Evolutionary conservation across 1,140 invertebrate genomes (phyloP).

Genomic region (Drosophila biarmipes): DNA sequence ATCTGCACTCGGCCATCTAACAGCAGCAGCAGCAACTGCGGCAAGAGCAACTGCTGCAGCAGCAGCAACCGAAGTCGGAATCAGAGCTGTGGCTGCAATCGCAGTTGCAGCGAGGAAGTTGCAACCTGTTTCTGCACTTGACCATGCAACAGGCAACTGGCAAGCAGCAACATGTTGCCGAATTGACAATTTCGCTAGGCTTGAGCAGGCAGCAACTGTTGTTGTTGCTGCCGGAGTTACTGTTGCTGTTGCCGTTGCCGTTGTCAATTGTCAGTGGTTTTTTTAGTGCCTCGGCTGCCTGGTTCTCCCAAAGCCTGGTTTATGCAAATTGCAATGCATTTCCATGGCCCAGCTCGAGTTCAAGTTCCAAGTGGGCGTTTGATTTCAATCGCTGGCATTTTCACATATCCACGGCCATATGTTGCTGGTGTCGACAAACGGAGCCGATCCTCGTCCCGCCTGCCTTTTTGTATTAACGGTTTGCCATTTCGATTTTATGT

Average conservation of each 20-base stretch:
- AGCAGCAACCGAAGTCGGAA: constrained; percentile 22
- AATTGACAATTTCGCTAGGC: constrained; percentile 78
- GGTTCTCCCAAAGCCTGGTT: constrained; percentile 54
- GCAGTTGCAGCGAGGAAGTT: constrained; percentile 61
- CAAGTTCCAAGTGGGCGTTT: constrained; percentile 78
- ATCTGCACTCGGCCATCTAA: constrained; percentile 73
- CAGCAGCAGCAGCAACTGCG: constrained; percentile 49
- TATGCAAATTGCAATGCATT: constrained; percentile 80
- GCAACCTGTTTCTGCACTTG: constrained; percentile 81
- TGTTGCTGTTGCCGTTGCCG: constrained; percentile 41
- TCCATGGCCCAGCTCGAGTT: constrained; percentile 52
- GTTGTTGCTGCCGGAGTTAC: constrained; percentile 31
- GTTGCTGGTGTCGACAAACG: constrained; percentile 71
- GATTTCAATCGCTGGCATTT: constrained; percentile 80
- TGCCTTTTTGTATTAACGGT: constrained; percentile 67
- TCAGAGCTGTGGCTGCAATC: constrained; percentile 18
- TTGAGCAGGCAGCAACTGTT: constrained; percentile 48
- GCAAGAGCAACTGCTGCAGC: constrained; percentile 5
- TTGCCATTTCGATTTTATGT: constrained; percentile 78
- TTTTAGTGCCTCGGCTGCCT: constrained; percentile 10
- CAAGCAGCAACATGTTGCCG: constrained; percentile 72
- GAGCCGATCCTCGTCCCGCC: constrained; percentile 17
- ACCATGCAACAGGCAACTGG: constrained; percentile 58
- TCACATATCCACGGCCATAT: constrained; percentile 69
- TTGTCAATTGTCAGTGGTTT: constrained; percentile 76